A percentile compares a stretch with the other conserved stretches of the same genome.
Conservation (phyloP, 1,140 invertebrate species). For the Apis mellifera region DNA sequence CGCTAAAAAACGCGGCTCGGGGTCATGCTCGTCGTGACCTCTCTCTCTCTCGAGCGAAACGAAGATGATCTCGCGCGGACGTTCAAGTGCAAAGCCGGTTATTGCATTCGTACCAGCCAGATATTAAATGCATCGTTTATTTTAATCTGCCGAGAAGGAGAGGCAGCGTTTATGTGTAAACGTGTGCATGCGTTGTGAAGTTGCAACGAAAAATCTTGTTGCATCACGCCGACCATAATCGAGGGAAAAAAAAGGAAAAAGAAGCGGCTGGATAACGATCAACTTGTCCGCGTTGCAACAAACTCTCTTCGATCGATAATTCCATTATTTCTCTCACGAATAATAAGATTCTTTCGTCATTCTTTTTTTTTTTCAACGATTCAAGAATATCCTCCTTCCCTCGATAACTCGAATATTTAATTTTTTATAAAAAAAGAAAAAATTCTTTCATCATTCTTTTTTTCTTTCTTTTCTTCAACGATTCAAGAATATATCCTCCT, state of each 20-base stretch:
- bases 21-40: slow-evolving; percentile 25
- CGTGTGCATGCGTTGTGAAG: neutral
- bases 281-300: neutral
- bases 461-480: too few relatives aligned
- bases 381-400: too few relatives aligned
- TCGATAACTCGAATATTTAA: too few relatives aligned
- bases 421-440: too few relatives aligned
- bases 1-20: slow-evolving; percentile 29
- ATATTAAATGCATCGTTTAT: slow-evolving; percentile 45
- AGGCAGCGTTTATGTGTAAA: neutral
- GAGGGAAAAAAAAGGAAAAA: too few relatives aligned
- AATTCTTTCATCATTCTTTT: too few relatives aligned
- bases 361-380: too few relatives aligned
- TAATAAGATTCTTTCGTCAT: too few relatives aligned
- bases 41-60: neutral
- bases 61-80: slow-evolving; percentile 21
- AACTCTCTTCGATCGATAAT: neutral
- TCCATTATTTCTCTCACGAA: too few relatives aligned
- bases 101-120: slow-evolving; percentile 17
- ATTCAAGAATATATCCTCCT: too few relatives aligned
- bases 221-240: slow-evolving; percentile 5
- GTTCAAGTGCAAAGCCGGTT: slow-evolving; percentile 24
- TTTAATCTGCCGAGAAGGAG: slow-evolving; percentile 28
- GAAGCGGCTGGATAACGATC: neutral
- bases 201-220: neutral